These are phyloP conservation scores for Cotesia typhae DNA, from an alignment of 1,140 invertebrate genomes.

Conservation along the genomic window DNA sequence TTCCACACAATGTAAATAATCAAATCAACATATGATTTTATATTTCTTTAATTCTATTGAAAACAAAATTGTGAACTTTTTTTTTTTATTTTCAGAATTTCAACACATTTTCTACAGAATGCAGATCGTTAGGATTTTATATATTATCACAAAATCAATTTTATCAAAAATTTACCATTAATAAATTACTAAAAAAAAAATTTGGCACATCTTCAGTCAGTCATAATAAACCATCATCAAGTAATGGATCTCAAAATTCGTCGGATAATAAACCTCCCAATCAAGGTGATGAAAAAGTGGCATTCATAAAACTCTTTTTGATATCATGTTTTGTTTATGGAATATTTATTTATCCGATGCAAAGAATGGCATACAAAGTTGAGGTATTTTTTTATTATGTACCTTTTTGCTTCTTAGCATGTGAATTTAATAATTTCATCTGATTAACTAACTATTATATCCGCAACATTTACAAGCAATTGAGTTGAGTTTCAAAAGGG, in stretches of 20 bases:
- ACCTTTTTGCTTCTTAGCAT: not conserved
- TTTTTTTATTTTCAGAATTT: slow-evolving; percentile 9
- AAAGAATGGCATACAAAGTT: slow-evolving; percentile 27
- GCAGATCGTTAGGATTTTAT: no score
- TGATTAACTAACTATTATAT: no score
- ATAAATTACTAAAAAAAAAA: slow-evolving; percentile 18
- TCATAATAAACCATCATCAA: slow-evolving; percentile 15
- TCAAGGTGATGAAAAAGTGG: slow-evolving; percentile 33
- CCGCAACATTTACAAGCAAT: no score
- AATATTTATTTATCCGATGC: slow-evolving; percentile 35
- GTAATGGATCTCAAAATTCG: slow-evolving; percentile 20
- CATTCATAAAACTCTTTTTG: slow-evolving; percentile 30
- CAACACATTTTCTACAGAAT: no score
- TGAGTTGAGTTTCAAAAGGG: no score
- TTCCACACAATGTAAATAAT: slow-evolving; percentile 41
- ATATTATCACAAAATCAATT: no score
- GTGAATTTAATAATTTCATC: no score
- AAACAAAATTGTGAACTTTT: not conserved
- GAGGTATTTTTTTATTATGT: slow-evolving; percentile 20
- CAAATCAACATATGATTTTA: no score
- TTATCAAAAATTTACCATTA: slow-evolving; percentile 11
- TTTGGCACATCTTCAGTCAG: slow-evolving; percentile 32
- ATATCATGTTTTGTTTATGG: slow-evolving; percentile 20
- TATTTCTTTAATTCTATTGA: not conserved
- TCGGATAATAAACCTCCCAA: slow-evolving; percentile 29